phyloP scores from a whole-genome alignment of 1,140 invertebrate genomes.

The Cyphomyrmex costatus region DNA sequence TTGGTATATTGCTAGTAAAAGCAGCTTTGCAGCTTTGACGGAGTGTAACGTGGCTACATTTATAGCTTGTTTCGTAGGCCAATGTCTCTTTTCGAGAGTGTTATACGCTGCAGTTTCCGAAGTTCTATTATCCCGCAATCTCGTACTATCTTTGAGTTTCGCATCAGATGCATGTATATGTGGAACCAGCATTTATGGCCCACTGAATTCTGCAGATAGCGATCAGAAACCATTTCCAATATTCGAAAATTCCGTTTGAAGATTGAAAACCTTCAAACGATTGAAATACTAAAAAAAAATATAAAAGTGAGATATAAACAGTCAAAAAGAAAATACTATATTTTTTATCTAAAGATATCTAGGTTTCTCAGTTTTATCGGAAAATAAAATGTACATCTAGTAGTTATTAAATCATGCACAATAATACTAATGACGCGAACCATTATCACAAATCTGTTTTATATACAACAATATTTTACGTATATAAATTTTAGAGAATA shows the following conservation, averaged over 20 bases:
- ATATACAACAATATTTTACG: background rate
- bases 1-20: constrained; percentile 45
- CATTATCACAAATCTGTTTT: background rate
- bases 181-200: constrained; percentile 37
- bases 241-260: constrained; percentile 17
- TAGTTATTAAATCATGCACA: background rate
- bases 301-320: background rate
- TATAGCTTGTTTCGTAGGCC: constrained; percentile 17
- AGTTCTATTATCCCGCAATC: constrained; percentile 47
- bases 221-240: constrained; percentile 9
- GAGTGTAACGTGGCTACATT: constrained; percentile 6
- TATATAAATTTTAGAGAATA: background rate
- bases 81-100: constrained; percentile 39
- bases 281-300: background rate
- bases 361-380: background rate
- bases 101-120: constrained; percentile 35
- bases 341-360: background rate
- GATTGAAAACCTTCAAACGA: background rate
- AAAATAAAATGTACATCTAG: background rate
- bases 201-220: constrained; percentile 25
- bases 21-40: constrained; percentile 31
- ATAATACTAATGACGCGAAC: background rate
- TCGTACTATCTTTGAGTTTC: constrained; percentile 36
- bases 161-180: constrained; percentile 22
- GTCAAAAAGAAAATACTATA: background rate